Percentiles rank a stretch among this genome's conserved stretches.
Evolutionary conservation across 2,888 invertebrate genomes (phyloP).

Genomic region (Trimorus sp.): DNA sequence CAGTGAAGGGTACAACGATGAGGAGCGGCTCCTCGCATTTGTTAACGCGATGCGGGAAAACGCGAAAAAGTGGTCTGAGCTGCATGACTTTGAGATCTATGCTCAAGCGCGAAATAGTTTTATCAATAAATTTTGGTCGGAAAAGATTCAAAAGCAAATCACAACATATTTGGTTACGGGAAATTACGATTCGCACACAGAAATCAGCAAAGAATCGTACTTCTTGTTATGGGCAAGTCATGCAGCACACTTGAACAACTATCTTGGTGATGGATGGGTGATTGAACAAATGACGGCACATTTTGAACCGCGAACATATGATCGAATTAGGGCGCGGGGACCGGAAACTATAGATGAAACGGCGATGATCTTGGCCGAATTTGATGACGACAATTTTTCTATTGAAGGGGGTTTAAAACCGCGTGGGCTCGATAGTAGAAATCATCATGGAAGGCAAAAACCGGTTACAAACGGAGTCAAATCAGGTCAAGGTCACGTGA

Average conservation of each 20-base stretch:
- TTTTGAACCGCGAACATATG: not conserved
- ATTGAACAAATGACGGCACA: not conserved
- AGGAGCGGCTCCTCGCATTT: not conserved
- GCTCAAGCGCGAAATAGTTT: not conserved
- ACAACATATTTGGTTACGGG: conserved; percentile 1
- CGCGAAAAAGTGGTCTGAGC: not conserved
- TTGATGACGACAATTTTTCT: not conserved
- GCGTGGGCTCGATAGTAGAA: not conserved
- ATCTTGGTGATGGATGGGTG: conserved; percentile 6
- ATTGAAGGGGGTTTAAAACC: not conserved
- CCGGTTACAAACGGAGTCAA: not conserved
- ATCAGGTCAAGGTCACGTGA: not conserved
- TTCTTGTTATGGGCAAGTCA: conserved; percentile 2
- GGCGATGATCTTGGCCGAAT: conserved; percentile 6
- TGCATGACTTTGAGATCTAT: not conserved
- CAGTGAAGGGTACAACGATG: not conserved
- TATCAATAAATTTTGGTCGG: conserved; percentile 1
- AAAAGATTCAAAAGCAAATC: not conserved
- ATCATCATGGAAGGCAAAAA: not conserved
- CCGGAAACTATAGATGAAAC: not conserved
- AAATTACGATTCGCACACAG: not conserved
- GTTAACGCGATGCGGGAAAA: not conserved
- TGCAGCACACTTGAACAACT: conserved; percentile 2
- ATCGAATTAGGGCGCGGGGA: not conserved
- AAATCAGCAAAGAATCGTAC: not conserved